phyloP scores from a whole-genome alignment of 2,797 vertebrate species.

The Pipistrellus kuhlii region DNA sequence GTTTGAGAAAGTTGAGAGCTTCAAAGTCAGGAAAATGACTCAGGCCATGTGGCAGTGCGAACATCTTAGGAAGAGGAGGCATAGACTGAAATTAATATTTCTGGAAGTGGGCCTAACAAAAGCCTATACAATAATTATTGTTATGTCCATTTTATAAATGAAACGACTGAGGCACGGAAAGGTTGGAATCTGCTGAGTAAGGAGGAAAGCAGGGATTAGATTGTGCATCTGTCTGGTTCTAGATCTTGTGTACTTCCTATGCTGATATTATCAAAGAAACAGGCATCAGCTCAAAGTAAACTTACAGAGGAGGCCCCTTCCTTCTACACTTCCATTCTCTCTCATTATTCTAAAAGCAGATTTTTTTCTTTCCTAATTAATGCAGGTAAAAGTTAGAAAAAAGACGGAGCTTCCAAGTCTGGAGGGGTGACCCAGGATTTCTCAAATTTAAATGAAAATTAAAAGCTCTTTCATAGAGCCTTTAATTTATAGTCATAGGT shows the following conservation, averaged over 20 bases:
- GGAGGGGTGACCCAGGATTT: not conserved
- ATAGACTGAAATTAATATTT: slow-evolving; percentile 42
- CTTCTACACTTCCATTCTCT: not conserved
- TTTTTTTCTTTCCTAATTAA: not conserved
- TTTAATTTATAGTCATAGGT: slow-evolving; percentile 33
- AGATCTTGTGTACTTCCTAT: not conserved
- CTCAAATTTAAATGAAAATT: not conserved
- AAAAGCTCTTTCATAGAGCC: slow-evolving; percentile 13
- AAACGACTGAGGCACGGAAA: not conserved
- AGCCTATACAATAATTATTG: slow-evolving; percentile 5
- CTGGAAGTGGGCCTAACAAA: slow-evolving; percentile 13
- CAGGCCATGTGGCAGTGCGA: not conserved
- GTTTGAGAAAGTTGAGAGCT: slow-evolving; percentile 27
- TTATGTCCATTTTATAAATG: slow-evolving; percentile 1
- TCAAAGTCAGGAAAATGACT: slow-evolving; percentile 25
- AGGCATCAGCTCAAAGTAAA: not conserved
- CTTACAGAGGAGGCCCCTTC: not conserved
- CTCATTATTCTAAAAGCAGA: not conserved
- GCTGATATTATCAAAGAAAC: not conserved
- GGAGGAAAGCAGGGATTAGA: not conserved
- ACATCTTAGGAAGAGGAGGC: slow-evolving; percentile 32
- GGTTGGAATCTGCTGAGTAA: not conserved
- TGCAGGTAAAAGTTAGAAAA: not conserved
- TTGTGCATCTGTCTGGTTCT: not conserved
- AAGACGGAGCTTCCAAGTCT: not conserved